Percentiles rank a stretch among this genome's conserved stretches.
phyloP scores from a whole-genome alignment of 1,140 invertebrate species.

The Asobara japonica region DNA sequence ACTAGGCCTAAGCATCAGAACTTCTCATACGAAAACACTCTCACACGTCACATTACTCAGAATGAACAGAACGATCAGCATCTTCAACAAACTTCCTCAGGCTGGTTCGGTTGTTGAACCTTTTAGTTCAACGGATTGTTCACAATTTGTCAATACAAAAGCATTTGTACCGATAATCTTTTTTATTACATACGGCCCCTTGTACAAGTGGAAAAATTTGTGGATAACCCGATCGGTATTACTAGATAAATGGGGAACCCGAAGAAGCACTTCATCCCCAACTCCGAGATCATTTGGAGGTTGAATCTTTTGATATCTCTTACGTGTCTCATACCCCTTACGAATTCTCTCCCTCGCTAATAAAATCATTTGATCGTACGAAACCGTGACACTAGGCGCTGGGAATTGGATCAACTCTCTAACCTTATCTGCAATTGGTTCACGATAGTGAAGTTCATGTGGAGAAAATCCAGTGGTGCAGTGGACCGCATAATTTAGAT shows the following conservation, averaged over 20 bases:
- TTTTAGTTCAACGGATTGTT: no score
- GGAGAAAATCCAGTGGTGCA: constrained; percentile 32
- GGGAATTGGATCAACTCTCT: background rate
- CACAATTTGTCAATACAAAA: no score
- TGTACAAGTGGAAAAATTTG: constrained; percentile 29
- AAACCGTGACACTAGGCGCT: background rate
- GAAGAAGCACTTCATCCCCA: constrained; percentile 12
- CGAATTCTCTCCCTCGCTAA: background rate
- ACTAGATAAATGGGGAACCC: constrained; percentile 7
- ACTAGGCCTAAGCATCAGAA: no score
- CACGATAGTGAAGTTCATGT: constrained; percentile 36
- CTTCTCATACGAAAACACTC: no score
- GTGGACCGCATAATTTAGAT: constrained; percentile 25
- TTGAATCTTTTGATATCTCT: constrained; percentile 7
- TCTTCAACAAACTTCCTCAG: no score
- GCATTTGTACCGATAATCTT: no score
- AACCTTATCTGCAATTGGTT: constrained; percentile 4
- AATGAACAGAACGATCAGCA: no score
- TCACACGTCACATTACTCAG: no score
- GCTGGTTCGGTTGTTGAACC: no score
- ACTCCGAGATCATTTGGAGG: background rate
- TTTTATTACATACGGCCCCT: constrained; percentile 2
- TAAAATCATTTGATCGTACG: no score
- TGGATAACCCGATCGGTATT: background rate
- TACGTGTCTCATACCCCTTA: constrained; percentile 2